Percentiles rank a stretch among this genome's conserved stretches.
phyloP scores from a whole-genome alignment of 2,113 vertebrate species.

The Pachyramphus minor region DNA sequence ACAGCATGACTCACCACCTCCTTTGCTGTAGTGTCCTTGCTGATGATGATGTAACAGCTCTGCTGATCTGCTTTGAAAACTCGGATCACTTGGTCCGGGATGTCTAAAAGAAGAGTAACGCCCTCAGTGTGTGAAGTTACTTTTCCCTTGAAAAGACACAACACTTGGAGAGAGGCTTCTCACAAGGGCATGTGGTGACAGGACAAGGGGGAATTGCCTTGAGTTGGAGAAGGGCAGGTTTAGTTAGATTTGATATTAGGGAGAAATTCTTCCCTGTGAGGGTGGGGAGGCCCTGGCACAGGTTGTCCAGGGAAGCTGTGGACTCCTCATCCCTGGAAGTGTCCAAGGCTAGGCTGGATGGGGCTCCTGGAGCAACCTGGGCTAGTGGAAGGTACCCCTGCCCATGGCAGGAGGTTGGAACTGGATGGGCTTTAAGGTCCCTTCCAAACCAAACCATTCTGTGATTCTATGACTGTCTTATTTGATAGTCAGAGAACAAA shows the following conservation, averaged over 20 bases:
- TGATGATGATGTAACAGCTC: conserved; percentile 98
- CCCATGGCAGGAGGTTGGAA: neutral
- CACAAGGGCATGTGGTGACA: neutral
- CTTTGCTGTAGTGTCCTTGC: conserved; percentile 96
- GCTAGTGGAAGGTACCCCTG: neutral
- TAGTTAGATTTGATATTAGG: neutral
- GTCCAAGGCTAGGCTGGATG: neutral
- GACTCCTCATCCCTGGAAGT: neutral
- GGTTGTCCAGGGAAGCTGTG: fast-evolving
- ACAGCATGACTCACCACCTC: conserved; percentile 90
- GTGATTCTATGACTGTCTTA: neutral
- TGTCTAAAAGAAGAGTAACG: conserved; percentile 75
- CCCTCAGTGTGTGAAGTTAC: neutral
- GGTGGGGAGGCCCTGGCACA: neutral
- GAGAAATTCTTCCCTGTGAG: neutral
- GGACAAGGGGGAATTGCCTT: neutral
- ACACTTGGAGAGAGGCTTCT: neutral
- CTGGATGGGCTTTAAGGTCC: neutral
- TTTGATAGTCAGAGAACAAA: neutral
- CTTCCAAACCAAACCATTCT: neutral
- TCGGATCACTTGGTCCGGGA: conserved; percentile 94
- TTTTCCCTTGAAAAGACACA: neutral
- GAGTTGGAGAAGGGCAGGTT: neutral
- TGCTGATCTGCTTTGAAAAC: conserved; percentile 97
- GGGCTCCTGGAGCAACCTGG: neutral